Conservation (phyloP, 2,888 invertebrate genomes). For the Xanthostigma xanthostigma region DNA sequence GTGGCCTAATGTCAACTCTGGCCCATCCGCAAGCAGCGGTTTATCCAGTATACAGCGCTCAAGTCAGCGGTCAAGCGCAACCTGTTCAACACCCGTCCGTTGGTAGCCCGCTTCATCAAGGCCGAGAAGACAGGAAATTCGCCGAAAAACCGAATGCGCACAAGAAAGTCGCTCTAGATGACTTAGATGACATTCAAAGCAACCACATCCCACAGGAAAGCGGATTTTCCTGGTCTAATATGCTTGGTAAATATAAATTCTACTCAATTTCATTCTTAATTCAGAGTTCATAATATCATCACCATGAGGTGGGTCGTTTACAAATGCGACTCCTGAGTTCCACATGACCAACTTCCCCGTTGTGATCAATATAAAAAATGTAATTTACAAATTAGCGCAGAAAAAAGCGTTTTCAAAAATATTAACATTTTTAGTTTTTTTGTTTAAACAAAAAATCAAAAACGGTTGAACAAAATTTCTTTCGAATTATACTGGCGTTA, state of each 20-base stretch:
- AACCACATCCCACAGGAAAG: constrained; percentile 58
- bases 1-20: constrained; percentile 48
- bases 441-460: too few relatives aligned
- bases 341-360: too few relatives aligned
- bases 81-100: neutral
- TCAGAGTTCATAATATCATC: too few relatives aligned
- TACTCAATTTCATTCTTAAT: neutral
- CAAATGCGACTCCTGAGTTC: too few relatives aligned
- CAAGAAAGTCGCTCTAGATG: constrained; percentile 73
- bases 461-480: too few relatives aligned
- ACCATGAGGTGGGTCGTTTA: too few relatives aligned
- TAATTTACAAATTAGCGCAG: too few relatives aligned
- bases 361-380: too few relatives aligned
- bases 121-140: constrained; percentile 57
- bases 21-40: constrained; percentile 45
- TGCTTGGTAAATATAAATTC: constrained; percentile 43
- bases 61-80: constrained; percentile 6
- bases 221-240: constrained; percentile 79
- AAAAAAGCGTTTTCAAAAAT: too few relatives aligned
- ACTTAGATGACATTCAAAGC: constrained; percentile 65
- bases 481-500: too few relatives aligned
- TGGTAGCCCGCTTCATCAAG: constrained; percentile 10
- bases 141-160: constrained; percentile 79
- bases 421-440: too few relatives aligned
- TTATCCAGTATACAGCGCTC: neutral